Percentiles rank a stretch among this genome's conserved stretches.
Evolutionary conservation across 2,113 vertebrate genomes (phyloP).

Genomic region (Rhynchomys soricoides): DNA sequence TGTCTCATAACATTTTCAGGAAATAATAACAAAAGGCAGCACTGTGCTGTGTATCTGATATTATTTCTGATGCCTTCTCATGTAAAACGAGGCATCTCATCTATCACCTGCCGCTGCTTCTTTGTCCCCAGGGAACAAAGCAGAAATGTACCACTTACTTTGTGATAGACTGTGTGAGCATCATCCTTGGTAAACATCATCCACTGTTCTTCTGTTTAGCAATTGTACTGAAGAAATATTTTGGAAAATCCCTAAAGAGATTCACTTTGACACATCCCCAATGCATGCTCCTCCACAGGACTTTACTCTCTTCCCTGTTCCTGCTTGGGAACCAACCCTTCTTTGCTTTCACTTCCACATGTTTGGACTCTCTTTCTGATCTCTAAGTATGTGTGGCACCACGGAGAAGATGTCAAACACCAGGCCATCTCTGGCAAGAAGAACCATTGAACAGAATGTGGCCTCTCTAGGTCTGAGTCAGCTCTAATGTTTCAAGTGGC

Average conservation of each 20-base stretch:
- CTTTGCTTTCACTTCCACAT: not conserved
- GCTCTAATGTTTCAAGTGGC: not conserved
- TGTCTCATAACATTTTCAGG: not conserved
- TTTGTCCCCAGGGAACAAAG: no score
- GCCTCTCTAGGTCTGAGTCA: not conserved
- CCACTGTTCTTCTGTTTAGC: not conserved
- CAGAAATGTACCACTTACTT: not conserved
- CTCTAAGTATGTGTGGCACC: no score
- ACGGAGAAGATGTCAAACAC: not conserved
- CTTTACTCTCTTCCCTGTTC: not conserved
- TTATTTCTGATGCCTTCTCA: not conserved
- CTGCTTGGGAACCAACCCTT: not conserved
- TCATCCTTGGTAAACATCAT: not conserved
- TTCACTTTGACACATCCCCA: not conserved
- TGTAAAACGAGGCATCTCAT: not conserved
- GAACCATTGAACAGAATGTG: not conserved
- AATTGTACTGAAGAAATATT: not conserved
- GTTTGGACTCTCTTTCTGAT: not conserved
- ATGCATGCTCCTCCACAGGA: not conserved
- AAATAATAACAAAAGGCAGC: not conserved
- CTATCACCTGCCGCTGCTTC: accelerated
- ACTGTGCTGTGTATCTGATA: not conserved
- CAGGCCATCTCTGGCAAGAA: not conserved
- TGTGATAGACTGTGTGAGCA: no score
- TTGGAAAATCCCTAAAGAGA: not conserved